Conservation (phyloP, 2,888 invertebrate species). For the Hemaris fuciformis region DNA sequence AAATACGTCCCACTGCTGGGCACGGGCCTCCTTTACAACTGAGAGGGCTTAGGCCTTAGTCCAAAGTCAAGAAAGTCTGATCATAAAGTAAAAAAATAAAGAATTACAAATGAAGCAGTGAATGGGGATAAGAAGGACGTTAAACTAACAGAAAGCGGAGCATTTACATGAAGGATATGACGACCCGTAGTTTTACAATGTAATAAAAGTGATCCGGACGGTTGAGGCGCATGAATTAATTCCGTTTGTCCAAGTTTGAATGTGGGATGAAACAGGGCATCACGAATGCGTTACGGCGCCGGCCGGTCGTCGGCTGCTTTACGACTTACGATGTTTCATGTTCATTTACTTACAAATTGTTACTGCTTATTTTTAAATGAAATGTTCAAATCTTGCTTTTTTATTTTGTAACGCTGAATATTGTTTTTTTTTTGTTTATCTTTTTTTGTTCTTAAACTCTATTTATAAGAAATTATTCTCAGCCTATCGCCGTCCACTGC, state of each 20-base stretch:
- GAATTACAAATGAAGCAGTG: background rate
- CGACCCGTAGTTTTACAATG: background rate
- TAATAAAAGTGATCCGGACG: slow-evolving; percentile 4
- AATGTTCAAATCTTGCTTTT: background rate
- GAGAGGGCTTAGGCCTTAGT: too few relatives aligned
- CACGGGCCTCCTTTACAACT: too few relatives aligned
- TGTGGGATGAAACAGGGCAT: slow-evolving; percentile 29
- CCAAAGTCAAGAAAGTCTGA: too few relatives aligned
- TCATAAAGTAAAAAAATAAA: background rate
- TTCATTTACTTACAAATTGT: background rate
- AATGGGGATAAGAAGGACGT: background rate
- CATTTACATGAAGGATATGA: slow-evolving; percentile 6
- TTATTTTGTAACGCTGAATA: background rate
- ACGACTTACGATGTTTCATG: background rate
- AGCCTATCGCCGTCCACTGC: too few relatives aligned
- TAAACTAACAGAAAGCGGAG: background rate
- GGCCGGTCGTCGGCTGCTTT: background rate
- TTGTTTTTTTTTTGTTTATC: too few relatives aligned
- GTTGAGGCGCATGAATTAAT: slow-evolving; percentile 22
- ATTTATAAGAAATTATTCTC: too few relatives aligned
- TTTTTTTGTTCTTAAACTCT: too few relatives aligned
- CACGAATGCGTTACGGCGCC: slow-evolving; percentile 29
- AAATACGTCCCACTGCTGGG: too few relatives aligned
- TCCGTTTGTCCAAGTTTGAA: slow-evolving; percentile 33
- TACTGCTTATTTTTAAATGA: background rate